Conservation (phyloP, 2,113 vertebrate species). For the Phycodurus eques region DNA sequence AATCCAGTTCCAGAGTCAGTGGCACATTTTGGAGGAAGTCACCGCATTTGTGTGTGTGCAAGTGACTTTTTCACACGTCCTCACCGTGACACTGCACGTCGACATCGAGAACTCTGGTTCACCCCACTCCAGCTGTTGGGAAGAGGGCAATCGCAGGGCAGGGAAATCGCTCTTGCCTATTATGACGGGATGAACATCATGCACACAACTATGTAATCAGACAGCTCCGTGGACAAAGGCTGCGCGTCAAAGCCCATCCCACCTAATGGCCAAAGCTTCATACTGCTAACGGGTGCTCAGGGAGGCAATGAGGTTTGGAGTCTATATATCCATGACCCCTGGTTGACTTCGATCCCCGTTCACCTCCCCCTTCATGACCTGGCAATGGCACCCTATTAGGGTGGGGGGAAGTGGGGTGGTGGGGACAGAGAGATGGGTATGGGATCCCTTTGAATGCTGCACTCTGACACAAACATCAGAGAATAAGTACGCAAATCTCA, state of each 20-base stretch:
- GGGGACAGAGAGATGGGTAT: constrained; percentile 45
- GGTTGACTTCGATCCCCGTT: constrained; percentile 70
- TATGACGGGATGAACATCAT: constrained; percentile 54
- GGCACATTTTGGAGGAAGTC: constrained; percentile 42
- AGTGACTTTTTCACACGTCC: constrained; percentile 63
- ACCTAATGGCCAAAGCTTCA: constrained; percentile 64
- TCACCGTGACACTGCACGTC: constrained; percentile 54
- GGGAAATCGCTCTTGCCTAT: constrained; percentile 57
- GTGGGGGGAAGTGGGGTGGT: constrained; percentile 23
- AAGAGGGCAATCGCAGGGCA: constrained; percentile 59
- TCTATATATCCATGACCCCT: constrained; percentile 75
- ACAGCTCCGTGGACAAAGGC: constrained; percentile 43
- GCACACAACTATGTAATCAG: constrained; percentile 30
- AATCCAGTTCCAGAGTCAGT: constrained; percentile 26
- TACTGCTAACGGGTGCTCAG: constrained; percentile 67
- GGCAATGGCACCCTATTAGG: constrained; percentile 73
- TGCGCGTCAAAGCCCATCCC: constrained; percentile 56
- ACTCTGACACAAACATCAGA: constrained; percentile 56
- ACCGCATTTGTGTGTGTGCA: background rate
- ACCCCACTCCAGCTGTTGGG: constrained; percentile 70
- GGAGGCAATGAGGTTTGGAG: constrained; percentile 73
- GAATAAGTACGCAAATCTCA: constrained; percentile 61
- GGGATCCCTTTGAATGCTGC: constrained; percentile 67
- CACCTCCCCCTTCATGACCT: constrained; percentile 70
- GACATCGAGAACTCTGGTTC: constrained; percentile 60